These are phyloP conservation scores for Sarcophaga carnaria DNA, from an alignment of 2,888 invertebrate genomes.

Conservation along the genomic window DNA sequence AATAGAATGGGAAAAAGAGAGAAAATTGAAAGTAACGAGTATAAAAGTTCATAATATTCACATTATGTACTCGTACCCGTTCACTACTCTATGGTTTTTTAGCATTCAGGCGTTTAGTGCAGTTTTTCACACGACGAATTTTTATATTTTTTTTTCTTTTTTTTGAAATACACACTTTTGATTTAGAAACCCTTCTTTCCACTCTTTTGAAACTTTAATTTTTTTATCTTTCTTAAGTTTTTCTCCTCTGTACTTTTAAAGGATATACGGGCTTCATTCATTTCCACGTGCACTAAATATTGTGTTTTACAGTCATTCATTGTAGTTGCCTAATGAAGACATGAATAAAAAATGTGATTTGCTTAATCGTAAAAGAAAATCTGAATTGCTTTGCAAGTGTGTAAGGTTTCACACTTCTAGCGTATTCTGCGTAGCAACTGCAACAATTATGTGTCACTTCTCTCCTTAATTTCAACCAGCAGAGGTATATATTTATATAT, in stretches of 20 bases:
- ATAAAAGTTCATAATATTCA: conserved; percentile 11
- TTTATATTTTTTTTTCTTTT: background rate
- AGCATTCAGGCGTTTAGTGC: conserved; percentile 39
- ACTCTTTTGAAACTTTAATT: background rate
- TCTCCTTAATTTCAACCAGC: background rate
- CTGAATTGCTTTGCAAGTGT: conserved; percentile 44
- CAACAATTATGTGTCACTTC: conserved; percentile 12
- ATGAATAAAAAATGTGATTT: conserved; percentile 70
- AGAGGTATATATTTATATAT: background rate
- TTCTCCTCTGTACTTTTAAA: background rate
- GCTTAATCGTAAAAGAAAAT: conserved; percentile 21
- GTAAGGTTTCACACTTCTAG: background rate
- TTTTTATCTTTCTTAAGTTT: background rate
- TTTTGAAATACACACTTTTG: background rate
- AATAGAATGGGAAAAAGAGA: background rate
- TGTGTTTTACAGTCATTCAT: conserved; percentile 33
- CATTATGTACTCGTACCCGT: conserved; percentile 1
- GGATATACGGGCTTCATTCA: conserved; percentile 5
- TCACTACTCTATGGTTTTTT: conserved; percentile 9
- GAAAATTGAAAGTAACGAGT: background rate
- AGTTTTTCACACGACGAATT: conserved; percentile 54
- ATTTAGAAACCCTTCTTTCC: background rate
- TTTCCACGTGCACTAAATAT: background rate
- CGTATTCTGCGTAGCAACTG: conserved; percentile 1
- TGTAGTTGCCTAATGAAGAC: conserved; percentile 67